phyloP scores from a whole-genome alignment of 1,140 invertebrate genomes.

The Ruditapes philippinarum region DNA sequence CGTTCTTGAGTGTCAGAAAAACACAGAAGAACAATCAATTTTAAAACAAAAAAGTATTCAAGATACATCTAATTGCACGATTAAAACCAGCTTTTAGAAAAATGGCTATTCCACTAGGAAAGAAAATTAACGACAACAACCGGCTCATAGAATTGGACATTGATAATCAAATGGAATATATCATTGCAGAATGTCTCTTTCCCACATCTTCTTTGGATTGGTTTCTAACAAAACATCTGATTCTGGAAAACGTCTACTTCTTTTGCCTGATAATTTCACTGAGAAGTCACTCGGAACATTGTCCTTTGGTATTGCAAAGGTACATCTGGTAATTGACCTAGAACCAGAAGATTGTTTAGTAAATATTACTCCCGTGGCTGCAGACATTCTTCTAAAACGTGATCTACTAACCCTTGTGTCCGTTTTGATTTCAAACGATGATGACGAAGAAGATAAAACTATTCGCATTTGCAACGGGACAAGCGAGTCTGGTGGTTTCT shows the following conservation, averaged over 20 bases:
- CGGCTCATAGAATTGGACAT: background rate
- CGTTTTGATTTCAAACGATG: background rate
- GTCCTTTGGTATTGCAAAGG: background rate
- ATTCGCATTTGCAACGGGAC: background rate
- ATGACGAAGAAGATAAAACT: background rate
- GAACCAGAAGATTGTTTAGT: background rate
- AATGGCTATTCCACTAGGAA: background rate
- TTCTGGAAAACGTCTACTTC: background rate
- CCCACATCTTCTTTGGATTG: background rate
- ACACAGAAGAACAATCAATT: no score
- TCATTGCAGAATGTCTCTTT: background rate
- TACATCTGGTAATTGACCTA: background rate
- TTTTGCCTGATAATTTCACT: background rate
- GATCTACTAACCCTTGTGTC: background rate
- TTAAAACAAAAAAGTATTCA: no score
- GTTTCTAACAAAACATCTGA: background rate
- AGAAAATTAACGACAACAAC: background rate
- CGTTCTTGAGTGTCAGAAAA: no score
- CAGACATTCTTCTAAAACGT: background rate
- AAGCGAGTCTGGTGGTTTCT: background rate
- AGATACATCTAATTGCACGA: background rate
- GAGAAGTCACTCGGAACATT: background rate
- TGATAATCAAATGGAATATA: background rate
- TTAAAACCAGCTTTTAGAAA: background rate
- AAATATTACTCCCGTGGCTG: background rate